Evolutionary conservation across 2,113 vertebrate species (phyloP).

Genomic region (Megaceryle torquata): DNA sequence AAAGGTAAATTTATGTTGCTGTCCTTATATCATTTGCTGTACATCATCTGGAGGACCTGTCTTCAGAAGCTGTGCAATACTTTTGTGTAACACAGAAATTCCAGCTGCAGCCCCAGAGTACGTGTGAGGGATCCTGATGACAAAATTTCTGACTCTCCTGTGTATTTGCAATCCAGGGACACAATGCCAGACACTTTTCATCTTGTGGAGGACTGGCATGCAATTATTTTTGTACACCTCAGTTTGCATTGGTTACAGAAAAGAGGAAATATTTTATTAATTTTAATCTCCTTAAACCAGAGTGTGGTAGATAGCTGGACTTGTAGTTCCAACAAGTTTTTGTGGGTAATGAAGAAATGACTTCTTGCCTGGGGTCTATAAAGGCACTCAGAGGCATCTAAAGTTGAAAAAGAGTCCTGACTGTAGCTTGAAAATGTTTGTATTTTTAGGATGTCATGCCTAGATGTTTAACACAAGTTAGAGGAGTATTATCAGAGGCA

Average conservation of each 20-base stretch:
- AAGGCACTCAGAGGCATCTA: background rate
- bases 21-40: background rate
- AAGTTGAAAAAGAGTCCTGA: background rate
- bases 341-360: background rate
- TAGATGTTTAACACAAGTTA: background rate
- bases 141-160: background rate
- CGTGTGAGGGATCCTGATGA: background rate
- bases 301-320: background rate
- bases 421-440: background rate
- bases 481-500: background rate
- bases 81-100: background rate
- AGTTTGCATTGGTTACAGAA: background rate
- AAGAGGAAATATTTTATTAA: slow-evolving; percentile 20
- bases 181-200: background rate
- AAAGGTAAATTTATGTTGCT: background rate
- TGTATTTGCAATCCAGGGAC: background rate
- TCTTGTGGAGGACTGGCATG: background rate
- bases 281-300: background rate
- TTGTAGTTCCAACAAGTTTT: background rate
- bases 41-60: background rate
- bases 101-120: background rate
- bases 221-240: background rate
- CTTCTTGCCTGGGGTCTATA: background rate
- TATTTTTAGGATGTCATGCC: background rate
- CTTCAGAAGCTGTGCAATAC: background rate